Percentiles rank a stretch among this genome's conserved stretches.
Evolutionary conservation across 2,888 invertebrate species (phyloP).

Genomic region (Aphodius sticticus): DNA sequence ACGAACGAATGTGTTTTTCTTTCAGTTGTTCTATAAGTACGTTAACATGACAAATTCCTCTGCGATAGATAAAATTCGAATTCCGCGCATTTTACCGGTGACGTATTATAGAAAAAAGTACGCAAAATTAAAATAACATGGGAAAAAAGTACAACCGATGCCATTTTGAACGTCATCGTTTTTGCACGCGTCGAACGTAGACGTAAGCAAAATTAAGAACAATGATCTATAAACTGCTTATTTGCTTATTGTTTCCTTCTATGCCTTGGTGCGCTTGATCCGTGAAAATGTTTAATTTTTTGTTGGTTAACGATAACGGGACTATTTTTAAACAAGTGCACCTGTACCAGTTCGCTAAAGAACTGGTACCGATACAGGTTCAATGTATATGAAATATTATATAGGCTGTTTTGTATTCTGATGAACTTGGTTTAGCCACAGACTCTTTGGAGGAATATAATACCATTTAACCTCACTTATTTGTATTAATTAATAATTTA

Average conservation of each 20-base stretch:
- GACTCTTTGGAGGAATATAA: too few species aligned
- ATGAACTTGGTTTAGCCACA: too few species aligned
- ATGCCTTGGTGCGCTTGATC: not conserved
- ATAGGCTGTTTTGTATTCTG: too few species aligned
- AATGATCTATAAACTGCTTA: conserved; percentile 33
- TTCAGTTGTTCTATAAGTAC: not conserved
- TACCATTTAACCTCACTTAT: too few species aligned
- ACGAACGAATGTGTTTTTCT: not conserved
- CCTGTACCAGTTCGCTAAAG: not conserved
- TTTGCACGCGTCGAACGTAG: not conserved
- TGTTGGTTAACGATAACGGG: not conserved
- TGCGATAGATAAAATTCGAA: not conserved
- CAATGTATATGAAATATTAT: too few species aligned
- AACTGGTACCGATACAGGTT: too few species aligned
- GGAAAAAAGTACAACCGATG: not conserved
- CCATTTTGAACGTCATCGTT: not conserved
- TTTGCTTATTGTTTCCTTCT: not conserved
- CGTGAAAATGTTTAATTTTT: not conserved
- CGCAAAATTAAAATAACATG: not conserved
- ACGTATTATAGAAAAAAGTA: not conserved
- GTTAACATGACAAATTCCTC: not conserved
- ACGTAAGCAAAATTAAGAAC: conserved; percentile 27
- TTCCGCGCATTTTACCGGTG: not conserved
- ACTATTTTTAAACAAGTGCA: not conserved
- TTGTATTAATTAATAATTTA: too few species aligned